Percentiles rank a stretch among this genome's conserved stretches.
Conservation (phyloP, 2,888 invertebrate genomes). For the Athalia cordata region DNA sequence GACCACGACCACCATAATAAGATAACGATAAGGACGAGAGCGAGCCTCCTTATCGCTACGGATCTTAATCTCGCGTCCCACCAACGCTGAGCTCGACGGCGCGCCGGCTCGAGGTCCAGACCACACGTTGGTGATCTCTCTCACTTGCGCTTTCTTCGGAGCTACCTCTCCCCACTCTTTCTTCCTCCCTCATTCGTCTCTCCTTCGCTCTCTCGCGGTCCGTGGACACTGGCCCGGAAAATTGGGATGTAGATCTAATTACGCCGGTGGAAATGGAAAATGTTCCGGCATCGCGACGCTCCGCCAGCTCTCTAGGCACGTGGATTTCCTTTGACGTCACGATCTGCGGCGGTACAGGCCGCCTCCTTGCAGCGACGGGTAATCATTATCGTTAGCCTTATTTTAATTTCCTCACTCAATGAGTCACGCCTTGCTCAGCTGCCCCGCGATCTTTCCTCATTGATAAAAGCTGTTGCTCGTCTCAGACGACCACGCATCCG, state of each 20-base stretch:
- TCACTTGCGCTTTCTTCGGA: background rate
- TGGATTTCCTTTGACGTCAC: constrained; percentile 21
- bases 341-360: background rate
- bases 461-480: background rate
- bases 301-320: constrained; percentile 20
- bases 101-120: constrained; percentile 30
- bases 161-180: background rate
- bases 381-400: too few species aligned
- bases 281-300: constrained; percentile 36
- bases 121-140: background rate
- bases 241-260: constrained; percentile 48
- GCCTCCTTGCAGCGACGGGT: background rate
- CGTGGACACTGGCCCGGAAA: constrained; percentile 46
- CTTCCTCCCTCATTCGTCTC: background rate
- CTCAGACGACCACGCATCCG: background rate
- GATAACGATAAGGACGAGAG: constrained; percentile 47
- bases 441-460: background rate
- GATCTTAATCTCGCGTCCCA: constrained; percentile 46
- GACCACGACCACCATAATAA: constrained; percentile 46
- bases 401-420: background rate
- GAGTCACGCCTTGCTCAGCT: background rate
- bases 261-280: constrained; percentile 46
- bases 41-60: constrained; percentile 46
- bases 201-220: constrained; percentile 27
- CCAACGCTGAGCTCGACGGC: constrained; percentile 28